Conservation (phyloP, 2,888 invertebrate genomes). For the Caenorhabditis wallacei region DNA sequence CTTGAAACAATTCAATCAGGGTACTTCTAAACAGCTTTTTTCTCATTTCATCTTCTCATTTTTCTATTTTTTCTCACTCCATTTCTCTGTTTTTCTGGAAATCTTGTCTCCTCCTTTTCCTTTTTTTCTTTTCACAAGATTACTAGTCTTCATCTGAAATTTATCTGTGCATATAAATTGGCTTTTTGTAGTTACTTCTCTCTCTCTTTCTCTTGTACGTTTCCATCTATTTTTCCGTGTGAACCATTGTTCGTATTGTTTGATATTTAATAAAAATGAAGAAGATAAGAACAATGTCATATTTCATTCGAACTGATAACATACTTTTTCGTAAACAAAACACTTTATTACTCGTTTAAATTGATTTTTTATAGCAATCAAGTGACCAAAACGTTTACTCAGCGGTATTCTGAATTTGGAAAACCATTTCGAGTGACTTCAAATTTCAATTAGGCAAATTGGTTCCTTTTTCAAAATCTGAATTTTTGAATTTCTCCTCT, state of each 20-base stretch:
- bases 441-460: too few relatives aligned
- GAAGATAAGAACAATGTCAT: constrained; percentile 16
- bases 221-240: constrained; percentile 15
- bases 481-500: too few relatives aligned
- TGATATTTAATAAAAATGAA: constrained; percentile 2
- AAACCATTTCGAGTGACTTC: too few relatives aligned
- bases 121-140: constrained; percentile 4
- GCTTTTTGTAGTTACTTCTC: constrained; percentile 27
- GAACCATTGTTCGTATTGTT: constrained; percentile 19
- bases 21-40: constrained; percentile 52
- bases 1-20: constrained; percentile 45
- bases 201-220: neutral
- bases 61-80: neutral
- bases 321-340: constrained; percentile 2
- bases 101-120: constrained; percentile 7
- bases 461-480: too few relatives aligned
- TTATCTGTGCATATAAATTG: constrained; percentile 25
- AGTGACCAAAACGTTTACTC: too few relatives aligned
- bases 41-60: neutral
- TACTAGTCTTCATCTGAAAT: constrained; percentile 36
- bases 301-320: constrained; percentile 20
- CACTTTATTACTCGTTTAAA: too few relatives aligned
- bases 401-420: too few relatives aligned
- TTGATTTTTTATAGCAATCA: too few relatives aligned
- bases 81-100: constrained; percentile 5